Evolutionary conservation across 2,888 invertebrate species (phyloP).

Genomic region (Eucriotettix oculatus): DNA sequence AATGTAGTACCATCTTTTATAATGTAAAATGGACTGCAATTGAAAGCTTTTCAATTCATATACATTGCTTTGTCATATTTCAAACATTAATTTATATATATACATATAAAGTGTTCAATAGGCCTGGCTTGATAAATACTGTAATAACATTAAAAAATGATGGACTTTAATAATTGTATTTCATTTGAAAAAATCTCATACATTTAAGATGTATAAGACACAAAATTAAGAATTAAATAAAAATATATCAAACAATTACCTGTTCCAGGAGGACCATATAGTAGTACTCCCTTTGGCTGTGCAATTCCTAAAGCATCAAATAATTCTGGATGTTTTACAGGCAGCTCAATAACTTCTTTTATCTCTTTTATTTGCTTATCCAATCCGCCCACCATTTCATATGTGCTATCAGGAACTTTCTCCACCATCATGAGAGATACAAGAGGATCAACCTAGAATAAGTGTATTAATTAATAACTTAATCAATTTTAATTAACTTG

Average conservation of each 20-base stretch:
- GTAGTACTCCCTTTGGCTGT: slow-evolving; percentile 92
- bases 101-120: no score
- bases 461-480: not conserved
- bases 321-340: slow-evolving; percentile 98
- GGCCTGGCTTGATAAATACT: no score
- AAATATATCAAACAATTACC: slow-evolving; percentile 18
- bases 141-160: not conserved
- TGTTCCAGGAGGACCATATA: slow-evolving; percentile 94
- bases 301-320: slow-evolving; percentile 98
- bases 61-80: no score
- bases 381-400: slow-evolving; percentile 98
- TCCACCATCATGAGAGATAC: slow-evolving; percentile 99
- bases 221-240: not conserved
- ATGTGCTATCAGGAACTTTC: slow-evolving; percentile 98
- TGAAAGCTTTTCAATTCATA: no score
- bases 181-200: no score
- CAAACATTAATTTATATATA: no score
- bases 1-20: no score
- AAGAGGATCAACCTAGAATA: slow-evolving; percentile 71
- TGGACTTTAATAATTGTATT: no score
- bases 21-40: no score
- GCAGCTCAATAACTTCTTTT: slow-evolving; percentile 97
- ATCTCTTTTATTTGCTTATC: slow-evolving; percentile 99
- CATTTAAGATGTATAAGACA: not conserved
- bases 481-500: not conserved